These are phyloP conservation scores for Heliconius melpomene DNA, from an alignment of 1,140 invertebrate genomes.

Conservation along the genomic window DNA sequence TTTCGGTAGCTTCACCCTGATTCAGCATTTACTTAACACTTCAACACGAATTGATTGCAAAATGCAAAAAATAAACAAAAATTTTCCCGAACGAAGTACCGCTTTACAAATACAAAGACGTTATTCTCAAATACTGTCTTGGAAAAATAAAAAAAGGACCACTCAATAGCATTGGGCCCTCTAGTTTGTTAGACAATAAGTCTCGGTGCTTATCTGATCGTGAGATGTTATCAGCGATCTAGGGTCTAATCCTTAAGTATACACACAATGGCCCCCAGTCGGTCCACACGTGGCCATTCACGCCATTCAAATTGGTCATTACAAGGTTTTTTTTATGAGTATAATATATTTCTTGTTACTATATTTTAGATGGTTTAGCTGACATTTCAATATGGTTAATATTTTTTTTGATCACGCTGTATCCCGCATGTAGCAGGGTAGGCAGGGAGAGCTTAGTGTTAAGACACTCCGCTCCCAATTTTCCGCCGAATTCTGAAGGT, in stretches of 20 bases:
- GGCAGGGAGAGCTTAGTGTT: not conserved
- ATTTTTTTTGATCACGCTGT: too few species aligned
- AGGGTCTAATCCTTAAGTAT: slow-evolving; percentile 57
- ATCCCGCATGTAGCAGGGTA: too few species aligned
- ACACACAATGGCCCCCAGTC: slow-evolving; percentile 55
- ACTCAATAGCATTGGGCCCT: slow-evolving; percentile 50
- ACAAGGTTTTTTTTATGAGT: slow-evolving; percentile 15
- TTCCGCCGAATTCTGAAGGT: not conserved
- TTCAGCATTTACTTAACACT: not conserved
- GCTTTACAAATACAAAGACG: slow-evolving; percentile 37
- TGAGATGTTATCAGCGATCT: slow-evolving; percentile 62
- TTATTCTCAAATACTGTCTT: slow-evolving; percentile 38
- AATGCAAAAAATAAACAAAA: slow-evolving; percentile 5
- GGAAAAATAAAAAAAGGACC: slow-evolving; percentile 34
- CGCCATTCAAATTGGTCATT: slow-evolving; percentile 60
- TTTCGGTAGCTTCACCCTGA: not conserved
- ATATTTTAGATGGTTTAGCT: not conserved
- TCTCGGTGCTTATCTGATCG: slow-evolving; percentile 63
- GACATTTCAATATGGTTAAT: not conserved
- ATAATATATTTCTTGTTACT: slow-evolving; percentile 14
- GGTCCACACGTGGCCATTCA: slow-evolving; percentile 64
- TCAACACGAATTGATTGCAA: not conserved
- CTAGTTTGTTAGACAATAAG: slow-evolving; percentile 55
- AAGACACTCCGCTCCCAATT: not conserved
- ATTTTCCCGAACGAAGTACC: slow-evolving; percentile 30